Percentiles rank a stretch among this genome's conserved stretches.
Evolutionary conservation across 2,888 invertebrate species (phyloP).

Genomic region (Tachina lurida): DNA sequence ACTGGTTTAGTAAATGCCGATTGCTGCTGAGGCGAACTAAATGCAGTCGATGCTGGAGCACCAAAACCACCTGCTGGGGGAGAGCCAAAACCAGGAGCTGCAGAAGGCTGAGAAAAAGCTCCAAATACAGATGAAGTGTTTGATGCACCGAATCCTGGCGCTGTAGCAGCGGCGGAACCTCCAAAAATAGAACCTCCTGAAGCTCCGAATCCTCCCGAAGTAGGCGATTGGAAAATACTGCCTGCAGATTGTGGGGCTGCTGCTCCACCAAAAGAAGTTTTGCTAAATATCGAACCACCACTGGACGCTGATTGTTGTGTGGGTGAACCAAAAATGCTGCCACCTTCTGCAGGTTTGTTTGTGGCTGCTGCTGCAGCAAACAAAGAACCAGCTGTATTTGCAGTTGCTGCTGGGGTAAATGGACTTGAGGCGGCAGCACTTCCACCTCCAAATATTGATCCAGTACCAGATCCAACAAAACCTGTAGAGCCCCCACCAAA

Average conservation of each 20-base stretch:
- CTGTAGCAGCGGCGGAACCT: slow-evolving; percentile 60
- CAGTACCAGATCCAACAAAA: slow-evolving; percentile 60
- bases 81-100: slow-evolving; percentile 74
- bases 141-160: slow-evolving; percentile 71
- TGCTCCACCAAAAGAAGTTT: slow-evolving; percentile 65
- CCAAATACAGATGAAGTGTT: slow-evolving; percentile 73
- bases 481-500: slow-evolving; percentile 72
- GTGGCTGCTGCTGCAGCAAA: slow-evolving; percentile 68
- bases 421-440: slow-evolving; percentile 56
- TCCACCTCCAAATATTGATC: slow-evolving; percentile 76
- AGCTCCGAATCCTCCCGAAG: slow-evolving; percentile 56
- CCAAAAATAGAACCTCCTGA: slow-evolving; percentile 73
- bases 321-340: slow-evolving; percentile 76
- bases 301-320: slow-evolving; percentile 64
- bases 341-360: slow-evolving; percentile 72
- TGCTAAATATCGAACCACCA: slow-evolving; percentile 72
- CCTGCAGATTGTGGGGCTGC: slow-evolving; percentile 69
- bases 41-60: slow-evolving; percentile 73
- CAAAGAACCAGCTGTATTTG: slow-evolving; percentile 61
- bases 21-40: slow-evolving; percentile 78
- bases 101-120: slow-evolving; percentile 75
- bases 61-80: slow-evolving; percentile 71
- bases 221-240: slow-evolving; percentile 72
- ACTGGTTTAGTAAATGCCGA: slow-evolving; percentile 74
- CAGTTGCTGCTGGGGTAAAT: slow-evolving; percentile 56